A percentile compares a stretch with the other conserved stretches of the same genome.
phyloP scores from a whole-genome alignment of 1,140 invertebrate genomes.

The Dolichoris vasculosae region DNA sequence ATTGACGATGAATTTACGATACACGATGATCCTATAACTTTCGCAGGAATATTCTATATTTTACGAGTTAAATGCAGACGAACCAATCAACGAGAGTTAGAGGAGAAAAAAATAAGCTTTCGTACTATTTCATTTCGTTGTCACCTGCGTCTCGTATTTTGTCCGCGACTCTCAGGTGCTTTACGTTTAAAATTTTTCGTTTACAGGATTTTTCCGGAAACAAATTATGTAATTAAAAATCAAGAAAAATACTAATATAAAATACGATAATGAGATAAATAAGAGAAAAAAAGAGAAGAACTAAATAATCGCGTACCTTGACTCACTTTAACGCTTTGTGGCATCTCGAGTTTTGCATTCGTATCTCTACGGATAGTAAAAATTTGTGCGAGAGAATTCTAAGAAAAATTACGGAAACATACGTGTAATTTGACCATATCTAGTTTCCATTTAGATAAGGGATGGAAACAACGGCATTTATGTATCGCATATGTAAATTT shows the following conservation, averaged over 20 bases:
- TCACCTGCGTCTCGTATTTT: background rate
- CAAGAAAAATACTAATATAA: background rate
- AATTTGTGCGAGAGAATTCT: background rate
- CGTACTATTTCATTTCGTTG: background rate
- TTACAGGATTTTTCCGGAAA: background rate
- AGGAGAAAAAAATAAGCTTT: background rate
- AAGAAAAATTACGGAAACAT: background rate
- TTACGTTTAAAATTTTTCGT: constrained; percentile 8
- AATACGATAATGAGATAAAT: background rate
- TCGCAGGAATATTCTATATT: background rate
- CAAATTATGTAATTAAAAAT: background rate
- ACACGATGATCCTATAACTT: background rate
- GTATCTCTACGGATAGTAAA: background rate
- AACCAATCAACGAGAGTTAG: background rate
- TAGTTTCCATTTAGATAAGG: background rate
- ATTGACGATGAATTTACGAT: background rate
- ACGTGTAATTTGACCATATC: constrained; percentile 1
- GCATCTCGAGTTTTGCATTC: background rate
- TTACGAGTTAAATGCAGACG: background rate
- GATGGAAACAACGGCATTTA: no score
- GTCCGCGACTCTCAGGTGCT: background rate
- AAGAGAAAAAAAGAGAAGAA: background rate
- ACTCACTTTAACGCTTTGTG: background rate
- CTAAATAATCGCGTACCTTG: constrained; percentile 5
- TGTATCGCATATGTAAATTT: no score